Conservation (phyloP, 2,888 invertebrate genomes). For the Hyppa rectilinea region DNA sequence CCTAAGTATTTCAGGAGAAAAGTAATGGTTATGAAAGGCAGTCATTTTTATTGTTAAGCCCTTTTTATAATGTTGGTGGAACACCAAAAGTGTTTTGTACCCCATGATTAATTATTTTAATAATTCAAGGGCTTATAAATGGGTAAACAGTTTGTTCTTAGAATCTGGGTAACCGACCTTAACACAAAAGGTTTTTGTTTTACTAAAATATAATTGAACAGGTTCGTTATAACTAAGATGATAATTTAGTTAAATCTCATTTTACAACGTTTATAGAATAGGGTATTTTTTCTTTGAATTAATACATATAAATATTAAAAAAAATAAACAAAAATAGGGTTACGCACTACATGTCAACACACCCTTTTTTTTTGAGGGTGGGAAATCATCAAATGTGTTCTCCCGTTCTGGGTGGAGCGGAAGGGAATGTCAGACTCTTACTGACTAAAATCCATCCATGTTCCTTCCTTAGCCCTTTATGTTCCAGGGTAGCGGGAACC, state of each 20-base stretch:
- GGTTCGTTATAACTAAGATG: background rate
- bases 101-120: slow-evolving; percentile 63
- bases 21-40: slow-evolving; percentile 31
- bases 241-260: background rate
- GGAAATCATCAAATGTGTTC: too few relatives aligned
- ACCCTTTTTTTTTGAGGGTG: too few relatives aligned
- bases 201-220: slow-evolving; percentile 12
- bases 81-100: slow-evolving; percentile 51
- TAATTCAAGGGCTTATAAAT: slow-evolving; percentile 58
- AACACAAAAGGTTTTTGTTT: slow-evolving; percentile 43
- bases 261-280: too few relatives aligned
- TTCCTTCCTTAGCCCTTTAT: too few relatives aligned
- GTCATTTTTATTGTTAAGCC: slow-evolving; percentile 43
- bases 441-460: too few relatives aligned
- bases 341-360: too few relatives aligned
- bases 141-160: slow-evolving; percentile 47
- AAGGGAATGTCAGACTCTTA: too few relatives aligned
- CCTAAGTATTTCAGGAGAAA: slow-evolving; percentile 19
- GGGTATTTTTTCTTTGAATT: too few relatives aligned
- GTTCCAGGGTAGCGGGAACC: too few relatives aligned
- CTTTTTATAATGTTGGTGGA: slow-evolving; percentile 52
- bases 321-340: too few relatives aligned
- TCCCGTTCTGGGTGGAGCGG: too few relatives aligned
- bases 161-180: slow-evolving; percentile 30
- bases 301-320: too few relatives aligned